Evolutionary conservation across 2,113 vertebrate species (phyloP).

Genomic region (Halichoeres trimaculatus): DNA sequence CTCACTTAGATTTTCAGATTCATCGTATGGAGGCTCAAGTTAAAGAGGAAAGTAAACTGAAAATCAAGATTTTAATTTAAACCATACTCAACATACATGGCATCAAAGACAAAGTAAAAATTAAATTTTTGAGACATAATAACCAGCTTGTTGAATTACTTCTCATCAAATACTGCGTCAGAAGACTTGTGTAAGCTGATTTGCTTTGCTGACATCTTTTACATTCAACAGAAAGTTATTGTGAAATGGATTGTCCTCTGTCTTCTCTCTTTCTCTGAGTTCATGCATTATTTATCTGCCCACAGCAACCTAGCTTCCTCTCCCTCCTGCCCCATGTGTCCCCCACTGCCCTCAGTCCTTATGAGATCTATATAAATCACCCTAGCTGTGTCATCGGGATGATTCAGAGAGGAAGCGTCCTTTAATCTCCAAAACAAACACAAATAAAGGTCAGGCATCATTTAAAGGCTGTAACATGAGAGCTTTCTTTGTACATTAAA

Average conservation of each 20-base stretch:
- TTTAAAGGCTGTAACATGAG: not conserved
- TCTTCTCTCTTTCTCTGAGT: conserved; percentile 10
- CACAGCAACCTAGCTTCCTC: conserved; percentile 45
- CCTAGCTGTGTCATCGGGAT: not conserved
- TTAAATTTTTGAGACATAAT: too few species aligned
- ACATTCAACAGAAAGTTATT: not conserved
- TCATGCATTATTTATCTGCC: conserved; percentile 70
- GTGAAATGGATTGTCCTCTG: conserved; percentile 34
- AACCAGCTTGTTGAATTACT: too few species aligned
- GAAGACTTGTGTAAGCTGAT: too few species aligned
- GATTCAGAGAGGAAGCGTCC: not conserved
- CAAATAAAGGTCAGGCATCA: not conserved
- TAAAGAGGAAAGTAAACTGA: conserved; percentile 1
- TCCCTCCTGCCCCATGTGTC: conserved; percentile 21
- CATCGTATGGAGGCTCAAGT: too few species aligned
- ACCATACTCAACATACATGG: too few species aligned
- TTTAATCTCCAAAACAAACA: not conserved
- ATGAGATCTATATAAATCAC: conserved; percentile 39
- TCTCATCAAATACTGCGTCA: too few species aligned
- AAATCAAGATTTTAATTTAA: too few species aligned
- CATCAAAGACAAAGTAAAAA: too few species aligned
- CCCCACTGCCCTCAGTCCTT: conserved; percentile 28
- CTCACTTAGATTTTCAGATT: too few species aligned
- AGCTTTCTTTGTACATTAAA: not conserved
- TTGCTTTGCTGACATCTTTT: not conserved